phyloP scores from a whole-genome alignment of 2,113 vertebrate species.

The Montifringilla adamsi region DNA sequence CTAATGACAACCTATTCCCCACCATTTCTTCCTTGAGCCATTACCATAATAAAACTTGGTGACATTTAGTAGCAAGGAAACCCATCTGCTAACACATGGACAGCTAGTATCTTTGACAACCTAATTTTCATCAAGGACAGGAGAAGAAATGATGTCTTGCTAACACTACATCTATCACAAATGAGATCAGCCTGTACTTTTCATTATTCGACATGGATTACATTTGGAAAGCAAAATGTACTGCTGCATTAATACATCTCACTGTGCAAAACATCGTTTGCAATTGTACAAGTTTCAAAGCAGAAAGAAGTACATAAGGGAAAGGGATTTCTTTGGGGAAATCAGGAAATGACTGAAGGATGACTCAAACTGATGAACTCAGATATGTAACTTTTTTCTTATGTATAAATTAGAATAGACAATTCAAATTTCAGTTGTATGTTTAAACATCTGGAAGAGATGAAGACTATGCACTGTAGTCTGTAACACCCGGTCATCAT shows the following conservation, averaged over 20 bases:
- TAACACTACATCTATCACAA: conserved; percentile 25
- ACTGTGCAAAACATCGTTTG: background rate
- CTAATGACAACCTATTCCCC: background rate
- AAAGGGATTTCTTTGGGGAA: conserved; percentile 11
- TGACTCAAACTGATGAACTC: background rate
- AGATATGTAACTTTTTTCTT: background rate
- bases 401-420: background rate
- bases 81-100: conserved; percentile 30
- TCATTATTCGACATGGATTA: background rate
- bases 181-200: conserved; percentile 5
- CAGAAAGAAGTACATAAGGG: background rate
- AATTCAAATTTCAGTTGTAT: background rate
- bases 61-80: conserved; percentile 35
- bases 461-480: background rate
- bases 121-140: conserved; percentile 49
- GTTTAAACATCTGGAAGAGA: background rate
- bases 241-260: conserved; percentile 4
- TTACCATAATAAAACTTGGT: conserved; percentile 29
- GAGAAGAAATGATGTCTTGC: conserved; percentile 24
- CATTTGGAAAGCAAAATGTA: background rate
- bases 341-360: background rate
- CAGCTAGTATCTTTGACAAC: conserved; percentile 29
- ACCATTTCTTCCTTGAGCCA: background rate
- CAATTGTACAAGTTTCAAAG: background rate
- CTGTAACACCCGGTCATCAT: background rate